Evolutionary conservation across 2,797 vertebrate genomes (phyloP).

Genomic region (Syndactyla subalaris): DNA sequence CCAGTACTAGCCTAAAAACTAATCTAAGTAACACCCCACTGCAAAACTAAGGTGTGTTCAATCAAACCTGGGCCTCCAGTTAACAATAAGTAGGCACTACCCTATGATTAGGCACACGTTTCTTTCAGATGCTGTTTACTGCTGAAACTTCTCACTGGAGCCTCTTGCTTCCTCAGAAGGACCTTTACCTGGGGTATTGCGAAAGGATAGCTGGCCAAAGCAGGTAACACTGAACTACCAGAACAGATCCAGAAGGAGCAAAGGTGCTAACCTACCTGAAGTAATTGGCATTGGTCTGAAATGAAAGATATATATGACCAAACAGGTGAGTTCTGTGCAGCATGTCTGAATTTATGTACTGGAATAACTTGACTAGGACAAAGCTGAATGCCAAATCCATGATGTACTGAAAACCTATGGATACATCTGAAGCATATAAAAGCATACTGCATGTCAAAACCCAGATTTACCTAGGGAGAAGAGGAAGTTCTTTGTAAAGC

Average conservation of each 20-base stretch:
- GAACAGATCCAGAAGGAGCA: neutral
- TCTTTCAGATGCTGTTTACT: neutral
- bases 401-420: neutral
- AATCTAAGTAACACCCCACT: neutral
- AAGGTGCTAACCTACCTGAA: neutral
- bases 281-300: neutral
- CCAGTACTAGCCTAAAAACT: neutral
- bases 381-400: neutral
- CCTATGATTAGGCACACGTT: neutral
- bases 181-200: neutral
- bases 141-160: neutral
- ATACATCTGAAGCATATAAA: neutral
- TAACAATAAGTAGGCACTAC: neutral
- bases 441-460: neutral
- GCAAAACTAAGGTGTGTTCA: neutral
- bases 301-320: neutral
- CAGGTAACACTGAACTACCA: neutral
- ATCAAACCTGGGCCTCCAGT: neutral
- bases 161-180: neutral
- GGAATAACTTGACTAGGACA: neutral
- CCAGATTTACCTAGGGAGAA: neutral
- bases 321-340: neutral
- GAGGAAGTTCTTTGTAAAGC: neutral
- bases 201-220: neutral
- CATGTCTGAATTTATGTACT: neutral